Conservation (phyloP, 2,888 invertebrate genomes). For the Agriotes lineatus region DNA sequence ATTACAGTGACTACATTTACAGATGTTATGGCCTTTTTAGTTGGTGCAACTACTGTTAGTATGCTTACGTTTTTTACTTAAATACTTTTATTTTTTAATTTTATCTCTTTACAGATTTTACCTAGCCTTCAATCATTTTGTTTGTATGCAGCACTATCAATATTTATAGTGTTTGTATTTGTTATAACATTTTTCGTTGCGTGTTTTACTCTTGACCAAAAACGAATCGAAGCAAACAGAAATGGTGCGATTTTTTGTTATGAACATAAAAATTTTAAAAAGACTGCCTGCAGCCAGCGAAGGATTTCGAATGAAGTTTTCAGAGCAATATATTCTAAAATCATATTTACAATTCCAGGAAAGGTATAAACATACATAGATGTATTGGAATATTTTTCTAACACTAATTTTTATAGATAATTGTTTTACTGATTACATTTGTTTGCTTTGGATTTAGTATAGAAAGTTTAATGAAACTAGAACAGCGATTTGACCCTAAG, state of each 20-base stretch:
- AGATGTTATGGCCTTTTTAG: slow-evolving; percentile 83
- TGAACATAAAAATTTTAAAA: slow-evolving; percentile 70
- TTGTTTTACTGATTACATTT: slow-evolving; percentile 73
- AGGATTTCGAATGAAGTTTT: slow-evolving; percentile 72
- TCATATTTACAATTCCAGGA: slow-evolving; percentile 75
- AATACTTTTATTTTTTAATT: too few species aligned
- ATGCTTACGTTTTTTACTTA: too few species aligned
- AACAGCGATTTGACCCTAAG: slow-evolving; percentile 83
- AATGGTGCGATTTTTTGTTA: slow-evolving; percentile 79
- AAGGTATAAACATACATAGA: slow-evolving; percentile 67
- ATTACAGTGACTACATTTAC: slow-evolving; percentile 88
- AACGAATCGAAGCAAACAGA: slow-evolving; percentile 72
- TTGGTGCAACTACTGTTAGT: slow-evolving; percentile 81
- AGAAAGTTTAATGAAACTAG: slow-evolving; percentile 73
- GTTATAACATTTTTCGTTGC: slow-evolving; percentile 87
- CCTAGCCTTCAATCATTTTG: slow-evolving; percentile 87
- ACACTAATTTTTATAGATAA: slow-evolving; percentile 60
- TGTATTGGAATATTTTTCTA: slow-evolving; percentile 4
- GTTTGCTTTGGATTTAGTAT: slow-evolving; percentile 73
- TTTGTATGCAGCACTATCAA: slow-evolving; percentile 82
- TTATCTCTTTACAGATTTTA: slow-evolving; percentile 76
- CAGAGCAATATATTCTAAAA: slow-evolving; percentile 72
- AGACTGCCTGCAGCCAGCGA: slow-evolving; percentile 69
- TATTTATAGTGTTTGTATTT: slow-evolving; percentile 80
- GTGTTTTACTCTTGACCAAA: slow-evolving; percentile 79